These are phyloP conservation scores for Drosophila neocordata DNA, from an alignment of 1,140 invertebrate species.

Conservation along the genomic window DNA sequence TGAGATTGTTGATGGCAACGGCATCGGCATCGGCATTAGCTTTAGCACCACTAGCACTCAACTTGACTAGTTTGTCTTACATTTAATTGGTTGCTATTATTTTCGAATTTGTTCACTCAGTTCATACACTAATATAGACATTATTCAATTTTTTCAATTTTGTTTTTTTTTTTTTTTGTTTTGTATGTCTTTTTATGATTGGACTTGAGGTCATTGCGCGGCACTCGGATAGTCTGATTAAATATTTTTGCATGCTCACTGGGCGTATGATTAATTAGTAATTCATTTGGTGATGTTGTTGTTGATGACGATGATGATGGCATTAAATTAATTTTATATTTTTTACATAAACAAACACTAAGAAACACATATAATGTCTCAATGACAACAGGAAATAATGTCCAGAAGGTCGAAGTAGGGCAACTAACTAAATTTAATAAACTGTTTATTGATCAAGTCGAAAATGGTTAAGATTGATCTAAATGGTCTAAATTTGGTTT, in stretches of 20 bases:
- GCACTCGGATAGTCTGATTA: conserved; percentile 28
- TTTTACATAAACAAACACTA: conserved; percentile 48
- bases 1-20: not conserved
- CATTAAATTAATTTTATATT: conserved; percentile 32
- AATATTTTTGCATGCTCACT: conserved; percentile 68
- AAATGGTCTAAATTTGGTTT: no score
- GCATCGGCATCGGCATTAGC: no score
- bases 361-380: conserved; percentile 37
- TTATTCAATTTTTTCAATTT: conserved; percentile 60
- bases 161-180: conserved; percentile 25
- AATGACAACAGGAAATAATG: conserved; percentile 52
- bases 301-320: conserved; percentile 20
- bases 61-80: conserved; percentile 53
- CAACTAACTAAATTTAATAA: conserved; percentile 27
- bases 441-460: conserved; percentile 21
- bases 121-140: conserved; percentile 59
- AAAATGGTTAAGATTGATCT: no score
- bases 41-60: conserved; percentile 29
- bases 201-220: conserved; percentile 58
- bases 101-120: conserved; percentile 61
- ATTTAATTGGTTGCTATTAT: conserved; percentile 69
- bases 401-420: conserved; percentile 48
- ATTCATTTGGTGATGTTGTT: conserved; percentile 52
- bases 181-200: conserved; percentile 17
- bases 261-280: conserved; percentile 71